Base-by-base conservation (phyloP, 2,888 invertebrate species). In the Cyclophora punctaria region DNA sequence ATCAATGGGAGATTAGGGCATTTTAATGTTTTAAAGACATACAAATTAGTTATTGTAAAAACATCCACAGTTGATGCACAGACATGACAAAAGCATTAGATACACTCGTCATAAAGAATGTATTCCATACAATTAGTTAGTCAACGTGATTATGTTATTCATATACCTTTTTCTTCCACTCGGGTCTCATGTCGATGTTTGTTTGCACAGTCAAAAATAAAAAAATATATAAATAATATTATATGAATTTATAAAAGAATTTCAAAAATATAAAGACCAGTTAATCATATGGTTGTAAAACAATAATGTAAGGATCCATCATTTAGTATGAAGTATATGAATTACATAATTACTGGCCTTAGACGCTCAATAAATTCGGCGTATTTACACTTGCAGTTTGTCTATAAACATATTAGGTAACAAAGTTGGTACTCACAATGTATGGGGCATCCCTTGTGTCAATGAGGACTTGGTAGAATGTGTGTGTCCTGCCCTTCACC, bases 381-480 rank as follows among this genome's bases (percentile, higher is more conserved):
- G 20, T 20, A 46, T n/a, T 40, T 42, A 44, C 35, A 42, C 45
- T 37, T 35, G 35, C n/a, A 20, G 20, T 20, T 50, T 55, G 6
- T 50, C 44, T 37, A 37, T 37, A 37, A 37, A 2, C 5, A 37
- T 37, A 3, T 46, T 41, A 7, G 34, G 46, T 44, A 44, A 42
- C 48, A 53, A 53, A 48, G 50, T 53, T 3, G 41, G 42, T 55
- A 91, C 94, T 93, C 90, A 97, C 96, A 89, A 99, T 98, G 79
- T 94, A 96, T 4, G 98, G 97, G 73, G 97, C 98, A 89, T 99
- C 99, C 73, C 98, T 91, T 55, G 97, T 95, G 82, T 99, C 99
- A 63, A 99, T 98, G 44, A 99, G 90, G 44, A 98, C 98, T 90
- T 99, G 98, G 81, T 99, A 99, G 80, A 98, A 99, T 42, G 97